Evolutionary conservation across 2,113 vertebrate genomes (phyloP), one percentile per base, ranked within the genome.

Genomic region (Loxodonta africana): DNA sequence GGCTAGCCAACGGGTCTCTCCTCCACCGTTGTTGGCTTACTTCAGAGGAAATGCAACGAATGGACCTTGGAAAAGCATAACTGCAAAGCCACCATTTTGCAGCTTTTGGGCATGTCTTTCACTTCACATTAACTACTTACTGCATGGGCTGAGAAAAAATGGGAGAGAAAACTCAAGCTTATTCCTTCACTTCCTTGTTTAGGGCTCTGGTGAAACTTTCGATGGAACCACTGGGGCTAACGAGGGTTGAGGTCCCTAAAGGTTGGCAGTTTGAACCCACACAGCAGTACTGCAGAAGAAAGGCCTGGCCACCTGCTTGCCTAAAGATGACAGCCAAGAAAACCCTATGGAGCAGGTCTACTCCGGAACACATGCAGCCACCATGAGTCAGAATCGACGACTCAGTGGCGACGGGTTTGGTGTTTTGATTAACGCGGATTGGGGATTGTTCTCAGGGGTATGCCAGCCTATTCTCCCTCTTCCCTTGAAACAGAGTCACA

Each of bases 91-190:
- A 81, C 53, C 21, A 48, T 46, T 44, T 94, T 37, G 86, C 12
- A 88, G 28, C 15, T 84, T 51, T 85, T n/a, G 33, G 14, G 69
- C 11, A 82, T 76, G 93, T 95, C 28, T 80, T 95, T 88, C 28
- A 77, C 21, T 53, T 67, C 63, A 44, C 5, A 51, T 41, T 83
- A 93, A 81, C 37, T 67, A 65, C 17, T 65, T 88, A 57, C 30
- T 80, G 1, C 41, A 4, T 48, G 46, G 20, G 30, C 10, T 74
- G 28, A n/a, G 51, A 63, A 92, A 97, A 82, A 51, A 26, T 12
- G 8, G 0, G 8, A 48, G 6, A 90, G 23, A 74, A 94, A 92
- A 21, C 2, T 82, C 37, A 91, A 63, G n/a, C 63, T 90, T 87
- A 53, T 74, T 92, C 9, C 87, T 73, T 95, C 82, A 82, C 3